Evolutionary conservation across 2,113 vertebrate species (phyloP).

Genomic region (Bettongia penicillata): DNA sequence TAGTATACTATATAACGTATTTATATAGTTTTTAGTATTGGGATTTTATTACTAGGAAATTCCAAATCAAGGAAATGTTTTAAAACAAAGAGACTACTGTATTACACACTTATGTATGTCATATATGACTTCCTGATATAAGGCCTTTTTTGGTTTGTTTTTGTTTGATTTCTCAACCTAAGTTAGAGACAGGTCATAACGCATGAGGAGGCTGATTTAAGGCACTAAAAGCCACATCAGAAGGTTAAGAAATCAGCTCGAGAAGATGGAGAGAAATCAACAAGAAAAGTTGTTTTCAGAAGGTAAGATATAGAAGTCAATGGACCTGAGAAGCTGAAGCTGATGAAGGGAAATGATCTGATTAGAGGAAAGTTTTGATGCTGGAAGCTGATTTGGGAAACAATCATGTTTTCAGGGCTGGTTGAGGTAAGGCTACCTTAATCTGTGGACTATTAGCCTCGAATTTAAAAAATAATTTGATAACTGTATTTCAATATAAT

Average conservation of each 20-base stretch:
- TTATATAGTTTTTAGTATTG: neutral
- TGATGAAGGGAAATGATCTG: neutral
- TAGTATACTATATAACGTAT: neutral
- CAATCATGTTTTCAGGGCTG: neutral
- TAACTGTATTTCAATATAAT: neutral
- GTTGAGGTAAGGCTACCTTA: neutral
- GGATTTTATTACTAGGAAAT: neutral
- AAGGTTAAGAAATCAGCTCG: neutral
- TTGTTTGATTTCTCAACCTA: neutral
- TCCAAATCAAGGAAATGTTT: neutral
- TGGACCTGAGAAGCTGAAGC: neutral
- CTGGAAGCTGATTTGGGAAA: neutral
- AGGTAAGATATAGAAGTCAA: neutral
- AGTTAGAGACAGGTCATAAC: neutral
- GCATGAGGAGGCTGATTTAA: neutral
- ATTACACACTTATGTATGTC: neutral
- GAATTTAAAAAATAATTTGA: neutral
- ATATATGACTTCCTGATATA: neutral
- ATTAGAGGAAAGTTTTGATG: neutral
- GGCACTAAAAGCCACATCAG: neutral
- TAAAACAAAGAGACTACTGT: neutral
- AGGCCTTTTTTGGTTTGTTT: neutral
- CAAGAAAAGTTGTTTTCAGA: neutral
- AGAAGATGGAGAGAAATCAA: neutral
- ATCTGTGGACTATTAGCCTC: neutral